These are phyloP conservation scores for Phenacoccus solenopsis DNA, from an alignment of 1,140 invertebrate species.

Conservation along the genomic window DNA sequence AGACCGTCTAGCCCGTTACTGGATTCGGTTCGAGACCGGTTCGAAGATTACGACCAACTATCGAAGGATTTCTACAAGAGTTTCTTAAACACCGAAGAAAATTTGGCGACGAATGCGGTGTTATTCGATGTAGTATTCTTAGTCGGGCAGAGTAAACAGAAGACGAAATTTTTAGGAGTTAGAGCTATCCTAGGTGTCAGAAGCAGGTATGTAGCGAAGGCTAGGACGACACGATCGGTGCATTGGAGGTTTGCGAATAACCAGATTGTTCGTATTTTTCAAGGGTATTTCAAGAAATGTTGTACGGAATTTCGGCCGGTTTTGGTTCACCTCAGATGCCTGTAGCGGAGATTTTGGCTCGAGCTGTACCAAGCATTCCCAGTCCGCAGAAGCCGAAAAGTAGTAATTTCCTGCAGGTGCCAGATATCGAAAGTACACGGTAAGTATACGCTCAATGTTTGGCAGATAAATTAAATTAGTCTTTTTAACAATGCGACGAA, in stretches of 20 bases:
- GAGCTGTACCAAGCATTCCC: constrained; percentile 68
- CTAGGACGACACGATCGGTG: too few species aligned
- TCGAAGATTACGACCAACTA: constrained; percentile 86
- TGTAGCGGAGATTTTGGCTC: constrained; percentile 69
- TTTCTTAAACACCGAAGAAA: constrained; percentile 68
- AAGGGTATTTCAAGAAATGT: constrained; percentile 80
- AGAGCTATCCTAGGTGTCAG: constrained; percentile 80
- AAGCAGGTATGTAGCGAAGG: constrained; percentile 48
- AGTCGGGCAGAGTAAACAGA: constrained; percentile 80
- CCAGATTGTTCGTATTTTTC: background rate
- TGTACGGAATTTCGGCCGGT: constrained; percentile 85
- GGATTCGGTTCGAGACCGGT: constrained; percentile 80
- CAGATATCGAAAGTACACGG: constrained; percentile 51
- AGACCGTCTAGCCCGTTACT: constrained; percentile 79
- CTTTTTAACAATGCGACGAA: too few species aligned
- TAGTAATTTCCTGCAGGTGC: constrained; percentile 81
- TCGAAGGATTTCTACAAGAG: constrained; percentile 83
- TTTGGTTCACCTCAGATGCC: constrained; percentile 88
- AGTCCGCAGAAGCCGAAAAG: constrained; percentile 78
- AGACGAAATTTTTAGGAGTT: constrained; percentile 64
- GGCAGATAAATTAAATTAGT: too few species aligned
- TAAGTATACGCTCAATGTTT: too few species aligned
- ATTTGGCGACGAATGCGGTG: constrained; percentile 53
- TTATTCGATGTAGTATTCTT: constrained; percentile 84
- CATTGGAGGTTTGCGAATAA: background rate